phyloP scores from a whole-genome alignment of 2,888 invertebrate genomes.

The Muscina levida region DNA sequence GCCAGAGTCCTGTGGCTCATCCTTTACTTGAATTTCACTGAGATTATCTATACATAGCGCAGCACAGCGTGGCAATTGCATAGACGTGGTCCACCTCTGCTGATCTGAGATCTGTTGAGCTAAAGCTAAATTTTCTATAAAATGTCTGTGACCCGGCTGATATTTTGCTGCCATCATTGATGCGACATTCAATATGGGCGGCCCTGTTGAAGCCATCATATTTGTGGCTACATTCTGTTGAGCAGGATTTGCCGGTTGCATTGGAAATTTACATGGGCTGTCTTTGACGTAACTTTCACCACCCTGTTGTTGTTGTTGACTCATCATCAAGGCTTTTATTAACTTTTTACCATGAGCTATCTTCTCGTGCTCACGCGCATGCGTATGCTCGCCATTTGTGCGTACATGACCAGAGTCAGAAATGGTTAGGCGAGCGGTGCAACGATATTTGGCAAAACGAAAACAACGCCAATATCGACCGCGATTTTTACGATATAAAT shows the following conservation, averaged over 20 bases:
- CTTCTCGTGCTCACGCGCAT: slow-evolving; percentile 73
- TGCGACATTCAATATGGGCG: no score
- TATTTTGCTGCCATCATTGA: no score
- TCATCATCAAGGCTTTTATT: slow-evolving; percentile 6
- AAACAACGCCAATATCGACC: slow-evolving; percentile 75
- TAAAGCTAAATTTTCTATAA: no score
- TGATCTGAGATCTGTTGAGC: no score
- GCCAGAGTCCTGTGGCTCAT: neutral
- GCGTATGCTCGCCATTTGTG: slow-evolving; percentile 72
- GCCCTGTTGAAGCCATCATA: no score
- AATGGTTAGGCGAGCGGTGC: slow-evolving; percentile 73
- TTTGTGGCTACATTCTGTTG: no score
- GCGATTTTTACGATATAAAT: slow-evolving; percentile 74
- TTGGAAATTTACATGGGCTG: neutral
- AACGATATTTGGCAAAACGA: slow-evolving; percentile 72
- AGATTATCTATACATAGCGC: neutral
- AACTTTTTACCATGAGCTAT: slow-evolving; percentile 70
- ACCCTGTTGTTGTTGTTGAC: neutral
- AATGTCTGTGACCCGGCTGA: no score
- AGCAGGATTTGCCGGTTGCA: no score
- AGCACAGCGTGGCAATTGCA: neutral
- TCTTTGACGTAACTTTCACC: neutral
- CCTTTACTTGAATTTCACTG: neutral
- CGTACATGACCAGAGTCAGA: slow-evolving; percentile 67
- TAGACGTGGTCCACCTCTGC: no score